Conservation (phyloP, 53 echinoderm and acorn worm species). For the Paracentrotus lividus region DNA sequence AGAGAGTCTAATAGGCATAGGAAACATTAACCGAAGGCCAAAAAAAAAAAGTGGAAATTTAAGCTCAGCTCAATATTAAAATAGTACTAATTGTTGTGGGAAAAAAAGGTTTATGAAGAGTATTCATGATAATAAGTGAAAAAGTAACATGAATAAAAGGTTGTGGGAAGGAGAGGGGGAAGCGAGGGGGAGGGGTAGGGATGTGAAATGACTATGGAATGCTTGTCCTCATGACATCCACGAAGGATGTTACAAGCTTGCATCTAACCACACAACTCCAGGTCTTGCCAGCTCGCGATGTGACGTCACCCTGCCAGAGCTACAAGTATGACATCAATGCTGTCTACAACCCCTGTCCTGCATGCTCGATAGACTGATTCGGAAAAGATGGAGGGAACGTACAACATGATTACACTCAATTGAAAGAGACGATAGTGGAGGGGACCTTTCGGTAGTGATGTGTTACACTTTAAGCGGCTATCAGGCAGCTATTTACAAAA, state of each 20-base stretch:
- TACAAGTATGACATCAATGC: slow-evolving; percentile 43
- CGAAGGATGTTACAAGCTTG: not conserved
- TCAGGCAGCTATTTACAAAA: not conserved
- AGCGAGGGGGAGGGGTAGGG: not conserved
- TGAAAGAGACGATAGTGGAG: not conserved
- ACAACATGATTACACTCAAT: not conserved
- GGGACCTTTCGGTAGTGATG: not conserved
- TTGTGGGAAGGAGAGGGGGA: not conserved
- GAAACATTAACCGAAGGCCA: no score
- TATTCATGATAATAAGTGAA: no score
- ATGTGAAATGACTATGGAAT: slow-evolving; percentile 3
- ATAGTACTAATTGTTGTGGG: no score
- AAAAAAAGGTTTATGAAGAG: no score
- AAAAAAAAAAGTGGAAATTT: no score
- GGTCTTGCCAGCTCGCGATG: not conserved
- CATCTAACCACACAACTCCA: not conserved
- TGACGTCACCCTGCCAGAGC: slow-evolving; percentile 10
- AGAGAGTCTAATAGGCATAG: not conserved
- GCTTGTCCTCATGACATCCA: not conserved
- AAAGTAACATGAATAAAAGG: slow-evolving; percentile 1
- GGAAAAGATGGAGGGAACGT: not conserved
- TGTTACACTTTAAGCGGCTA: not conserved
- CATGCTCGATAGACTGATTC: not conserved
- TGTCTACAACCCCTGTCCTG: not conserved
- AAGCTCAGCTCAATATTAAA: no score